Base-by-base conservation (phyloP, 2,113 vertebrate species). In the Elgaria multicarinata region DNA sequence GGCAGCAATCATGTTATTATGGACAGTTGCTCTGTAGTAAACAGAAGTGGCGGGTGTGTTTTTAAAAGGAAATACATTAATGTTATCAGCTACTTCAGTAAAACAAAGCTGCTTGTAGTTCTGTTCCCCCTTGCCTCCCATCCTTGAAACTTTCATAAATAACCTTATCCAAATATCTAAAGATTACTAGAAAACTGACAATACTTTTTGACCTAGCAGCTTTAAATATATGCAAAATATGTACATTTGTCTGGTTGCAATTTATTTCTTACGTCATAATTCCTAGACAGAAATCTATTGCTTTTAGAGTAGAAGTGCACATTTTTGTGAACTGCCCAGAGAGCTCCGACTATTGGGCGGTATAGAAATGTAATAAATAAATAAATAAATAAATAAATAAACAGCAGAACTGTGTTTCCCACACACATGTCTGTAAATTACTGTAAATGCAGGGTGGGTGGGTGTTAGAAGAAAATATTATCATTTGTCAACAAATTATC, bases 1-100 rank as follows among this genome's bases (percentile, higher is more conserved):
- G 81, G 81, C 89, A 92, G 89, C 58, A 85, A 36, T 20, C 18
- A 36, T 53, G 28, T 64, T 76, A 31, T 16, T n/a, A 46, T 58
- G 10, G 4, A 50, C 39, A 58, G 3, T 12, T 9, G n/a, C 64
- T 10, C 44, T n/a, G 79, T 28, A 28, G 14, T 46, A 83, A 83
- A 83, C 4, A 83, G 26, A 66, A 83, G 24, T 31, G 20, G 20
- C 2, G 62, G 24, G 64, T 39, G 55, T 5, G 62, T 22, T 44
- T 71, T 8, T 39, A 36, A 80, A 46, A n/a, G 39, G n/a, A 74
- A 64, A 50, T 9, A 7, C 81, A 31, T 58, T 69, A 24, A 66
- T 13, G 46, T 66, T 13, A 86, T 64, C 55, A 77, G 3, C 44
- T 66, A 24, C 42, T 77, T 87, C 39, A 46, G 62, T 8, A 55